Base-by-base conservation (phyloP, 1,140 invertebrate species). In the Cyclina sinensis region DNA sequence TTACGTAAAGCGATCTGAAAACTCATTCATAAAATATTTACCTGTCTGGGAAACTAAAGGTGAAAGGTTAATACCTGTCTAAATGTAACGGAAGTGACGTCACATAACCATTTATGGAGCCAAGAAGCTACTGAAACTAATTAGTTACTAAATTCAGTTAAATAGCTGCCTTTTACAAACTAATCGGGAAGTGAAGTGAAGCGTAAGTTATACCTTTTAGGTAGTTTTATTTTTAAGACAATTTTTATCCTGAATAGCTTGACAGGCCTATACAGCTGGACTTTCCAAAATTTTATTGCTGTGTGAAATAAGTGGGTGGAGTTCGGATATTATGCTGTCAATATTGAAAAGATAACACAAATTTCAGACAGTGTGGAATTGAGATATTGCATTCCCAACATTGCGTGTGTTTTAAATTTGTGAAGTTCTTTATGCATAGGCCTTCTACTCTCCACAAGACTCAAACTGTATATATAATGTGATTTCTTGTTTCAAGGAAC, bases 11-110 rank as follows among this genome's bases (percentile, higher is more conserved):
- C 43, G 24, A 0, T 35, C 21, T 30, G 48, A 76, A 80, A 87
- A 87, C 74, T 87, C 85, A 79, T 87, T 87, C 85, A 79, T 27
- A 62, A 80, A 87, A 80, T 87, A 87, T 87, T 87, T 46, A 87
- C 85, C 85, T 78, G 73, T 62, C 54, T 70, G 46, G 65, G 81
- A 83, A 83, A 37, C 7, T 48, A 30, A 21, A 54, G 85, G 85
- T 86, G 21, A 86, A 86, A 79, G 73, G 57, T 87, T 62, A 87
- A 68, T 51, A 57, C n/a, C 46, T 43, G 43, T 21, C 32, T 39
- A 79, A 87, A 24, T 80, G 80, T 87, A 87, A 87, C 85, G 85
- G 85, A 87, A 68, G 46, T 80, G 85, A 87, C 85, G 85, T 87
- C 85, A 87, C 76, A 79, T 16, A 30, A 32, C 85, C 85, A 87